Evolutionary conservation across 2,888 invertebrate species (phyloP), one percentile per base, ranked within the genome.

Genomic region (Bellardia bayeri): DNA sequence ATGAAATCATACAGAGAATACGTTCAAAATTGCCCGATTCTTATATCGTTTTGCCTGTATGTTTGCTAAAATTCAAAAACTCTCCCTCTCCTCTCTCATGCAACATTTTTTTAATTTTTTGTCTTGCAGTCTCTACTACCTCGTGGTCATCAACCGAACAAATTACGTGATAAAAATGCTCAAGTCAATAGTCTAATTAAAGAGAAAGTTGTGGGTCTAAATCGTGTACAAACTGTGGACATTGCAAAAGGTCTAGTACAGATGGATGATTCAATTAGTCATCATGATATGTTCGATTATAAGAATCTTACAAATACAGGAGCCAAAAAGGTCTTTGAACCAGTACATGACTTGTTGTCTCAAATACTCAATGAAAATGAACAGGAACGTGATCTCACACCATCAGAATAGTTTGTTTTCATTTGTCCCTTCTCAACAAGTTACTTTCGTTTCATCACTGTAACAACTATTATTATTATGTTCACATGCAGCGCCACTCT

Each of bases 281-380:
- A 97, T 92, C 96, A 96, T 91, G 98, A 98, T 92, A 97, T 98
- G 97, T 96, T 97, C 92, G 98, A 98, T 94, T 98, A 98, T 94
- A 95, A 98, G 72, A 96, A 98, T 91, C 95, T 98, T 85, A 98
- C 98, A 2, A 97, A 97, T 94, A 95, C 96, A 72, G 98, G 98
- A 78, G 97, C 97, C 93, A 95, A 96, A 91, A 98, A 98, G 94
- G 96, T 97, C 11, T 97, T 98, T 93, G 97, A 97, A 94, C 97
- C 97, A 30, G 96, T 98, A 72, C 95, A 97, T 93, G 97, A 97
- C 93, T 94, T 97, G 88, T 94, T 97, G 30, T 95, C 96, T 88
- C 97, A 97, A 93, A 95, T 97, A 90, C 94, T 97, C 78, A 95
- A 95, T 90, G 97, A 97, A 94, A 96, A 96, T 79, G 96, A 96